Percentiles rank a stretch among this genome's conserved stretches.
Conservation (phyloP, 37 sponge, comb jelly and placozoan genomes). For the Lycopodina hypogea region DNA sequence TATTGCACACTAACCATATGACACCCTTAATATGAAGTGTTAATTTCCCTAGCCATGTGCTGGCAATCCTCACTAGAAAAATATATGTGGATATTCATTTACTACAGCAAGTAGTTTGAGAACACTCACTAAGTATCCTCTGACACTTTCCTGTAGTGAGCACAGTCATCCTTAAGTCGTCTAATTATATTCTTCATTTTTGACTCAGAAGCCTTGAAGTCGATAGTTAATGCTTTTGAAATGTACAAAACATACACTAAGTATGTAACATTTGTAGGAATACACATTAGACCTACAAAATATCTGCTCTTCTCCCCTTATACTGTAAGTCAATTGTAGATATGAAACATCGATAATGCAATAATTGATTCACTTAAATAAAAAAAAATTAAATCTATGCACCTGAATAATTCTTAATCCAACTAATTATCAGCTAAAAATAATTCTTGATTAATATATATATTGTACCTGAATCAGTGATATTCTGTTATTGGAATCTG, state of each 20-base stretch:
- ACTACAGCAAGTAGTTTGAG: neutral
- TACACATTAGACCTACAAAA: too few species aligned
- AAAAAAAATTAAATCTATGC: too few species aligned
- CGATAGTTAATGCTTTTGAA: neutral
- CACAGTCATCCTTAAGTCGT: constrained; percentile 59
- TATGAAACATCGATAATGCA: too few species aligned
- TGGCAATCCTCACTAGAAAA: neutral
- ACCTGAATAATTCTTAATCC: too few species aligned
- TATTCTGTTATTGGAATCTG: constrained; percentile 9
- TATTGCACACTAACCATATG: too few species aligned
- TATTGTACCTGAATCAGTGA: neutral
- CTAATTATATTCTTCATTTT: constrained; percentile 51
- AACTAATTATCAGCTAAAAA: too few species aligned
- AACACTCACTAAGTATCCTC: constrained; percentile 45
- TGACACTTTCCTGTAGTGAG: constrained; percentile 46
- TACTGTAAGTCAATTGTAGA: too few species aligned
- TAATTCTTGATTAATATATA: neutral
- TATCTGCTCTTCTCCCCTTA: too few species aligned
- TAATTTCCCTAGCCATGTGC: neutral
- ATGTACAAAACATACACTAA: neutral
- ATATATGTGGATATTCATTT: neutral
- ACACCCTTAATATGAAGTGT: too few species aligned
- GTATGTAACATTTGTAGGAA: neutral
- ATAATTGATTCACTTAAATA: neutral
- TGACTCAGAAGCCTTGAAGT: neutral